phyloP scores from a whole-genome alignment of 2,113 vertebrate species.

The Forbesichthys agassizii region DNA sequence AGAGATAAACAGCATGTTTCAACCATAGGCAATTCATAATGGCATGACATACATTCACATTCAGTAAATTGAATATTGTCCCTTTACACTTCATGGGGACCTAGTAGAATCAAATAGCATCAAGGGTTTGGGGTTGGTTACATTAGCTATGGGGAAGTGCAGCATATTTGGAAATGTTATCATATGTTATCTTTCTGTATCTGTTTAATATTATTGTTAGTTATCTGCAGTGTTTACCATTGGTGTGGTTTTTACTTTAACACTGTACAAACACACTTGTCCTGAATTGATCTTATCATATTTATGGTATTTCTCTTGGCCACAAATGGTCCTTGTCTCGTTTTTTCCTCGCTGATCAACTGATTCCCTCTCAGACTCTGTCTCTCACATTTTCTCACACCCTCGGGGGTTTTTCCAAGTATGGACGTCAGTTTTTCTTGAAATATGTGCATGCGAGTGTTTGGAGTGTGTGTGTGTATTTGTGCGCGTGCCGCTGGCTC shows the following conservation, averaged over 20 bases:
- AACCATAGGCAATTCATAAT: no score
- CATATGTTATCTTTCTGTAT: no score
- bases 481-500: slow-evolving; percentile 11
- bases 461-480: not conserved
- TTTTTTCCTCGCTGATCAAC: not conserved
- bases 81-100: no score
- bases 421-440: slow-evolving; percentile 27
- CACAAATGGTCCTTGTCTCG: not conserved
- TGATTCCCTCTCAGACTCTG: not conserved
- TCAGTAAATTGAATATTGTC: no score
- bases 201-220: not conserved
- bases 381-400: slow-evolving; percentile 12
- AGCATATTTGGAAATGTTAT: no score
- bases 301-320: not conserved
- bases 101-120: no score
- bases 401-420: slow-evolving; percentile 25
- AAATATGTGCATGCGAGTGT: not conserved
- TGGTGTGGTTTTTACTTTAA: not conserved
- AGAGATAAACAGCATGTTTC: no score
- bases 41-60: no score
- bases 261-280: not conserved
- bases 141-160: no score
- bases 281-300: not conserved
- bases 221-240: not conserved
- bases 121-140: no score